Evolutionary conservation across 2,888 invertebrate genomes (phyloP).

Genomic region (Quadroppia sp.): DNA sequence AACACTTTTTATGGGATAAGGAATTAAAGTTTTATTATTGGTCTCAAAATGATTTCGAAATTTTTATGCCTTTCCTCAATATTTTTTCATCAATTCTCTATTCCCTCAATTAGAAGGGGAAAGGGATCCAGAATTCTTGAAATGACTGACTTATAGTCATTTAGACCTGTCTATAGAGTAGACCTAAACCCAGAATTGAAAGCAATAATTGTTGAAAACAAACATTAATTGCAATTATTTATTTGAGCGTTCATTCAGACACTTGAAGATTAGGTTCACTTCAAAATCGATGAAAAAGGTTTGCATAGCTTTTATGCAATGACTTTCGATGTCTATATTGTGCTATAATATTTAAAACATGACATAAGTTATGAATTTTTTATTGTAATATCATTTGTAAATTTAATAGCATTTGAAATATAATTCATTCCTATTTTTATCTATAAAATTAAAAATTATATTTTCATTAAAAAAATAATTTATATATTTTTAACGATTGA

Average conservation of each 20-base stretch:
- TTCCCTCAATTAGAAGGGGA: background rate
- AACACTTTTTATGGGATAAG: background rate
- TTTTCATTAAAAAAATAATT: background rate
- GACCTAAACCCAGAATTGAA: background rate
- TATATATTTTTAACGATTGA: background rate
- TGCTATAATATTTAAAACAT: background rate
- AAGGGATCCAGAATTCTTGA: background rate
- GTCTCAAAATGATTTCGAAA: slow-evolving; percentile 5
- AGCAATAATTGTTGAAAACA: too few species aligned
- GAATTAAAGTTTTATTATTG: slow-evolving; percentile 8
- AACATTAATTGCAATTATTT: too few species aligned
- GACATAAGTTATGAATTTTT: background rate
- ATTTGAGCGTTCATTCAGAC: background rate
- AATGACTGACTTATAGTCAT: too few species aligned
- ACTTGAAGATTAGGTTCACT: slow-evolving; percentile 1
- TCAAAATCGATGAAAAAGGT: background rate
- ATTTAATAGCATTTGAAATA: slow-evolving; percentile 11
- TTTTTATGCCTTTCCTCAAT: background rate
- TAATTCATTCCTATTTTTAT: background rate
- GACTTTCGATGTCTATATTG: background rate
- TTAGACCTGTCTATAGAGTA: background rate
- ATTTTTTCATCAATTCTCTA: background rate
- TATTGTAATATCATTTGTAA: background rate
- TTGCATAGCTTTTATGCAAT: background rate
- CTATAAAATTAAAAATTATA: background rate